Conservation (phyloP, 2,797 vertebrate genomes). For the Pangasius sanitwongsei region DNA sequence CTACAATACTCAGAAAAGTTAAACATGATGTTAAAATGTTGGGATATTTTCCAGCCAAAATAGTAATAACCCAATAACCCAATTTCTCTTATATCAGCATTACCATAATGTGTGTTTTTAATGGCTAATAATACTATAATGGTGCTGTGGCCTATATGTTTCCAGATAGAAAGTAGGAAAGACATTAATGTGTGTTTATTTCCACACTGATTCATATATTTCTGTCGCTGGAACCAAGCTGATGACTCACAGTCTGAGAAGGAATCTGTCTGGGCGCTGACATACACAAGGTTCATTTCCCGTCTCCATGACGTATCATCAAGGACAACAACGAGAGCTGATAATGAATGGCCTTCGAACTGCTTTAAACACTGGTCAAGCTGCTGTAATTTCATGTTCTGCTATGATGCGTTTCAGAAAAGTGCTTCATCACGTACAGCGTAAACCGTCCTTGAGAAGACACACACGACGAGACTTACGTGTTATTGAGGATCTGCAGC, state of each 20-base stretch:
- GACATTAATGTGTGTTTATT: neutral
- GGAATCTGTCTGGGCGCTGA: conserved; percentile 15
- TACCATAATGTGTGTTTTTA: neutral
- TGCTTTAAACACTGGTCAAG: neutral
- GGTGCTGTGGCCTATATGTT: neutral
- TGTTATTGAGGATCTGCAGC: conserved; percentile 98
- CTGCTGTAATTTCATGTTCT: neutral
- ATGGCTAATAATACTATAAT: neutral
- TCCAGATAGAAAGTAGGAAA: neutral
- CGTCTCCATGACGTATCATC: neutral
- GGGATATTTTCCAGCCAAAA: neutral
- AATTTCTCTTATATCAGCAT: too few relatives aligned
- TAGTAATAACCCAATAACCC: neutral
- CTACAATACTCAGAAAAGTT: neutral
- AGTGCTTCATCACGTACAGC: neutral
- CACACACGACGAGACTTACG: conserved; percentile 78
- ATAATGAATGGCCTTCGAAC: neutral
- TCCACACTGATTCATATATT: neutral
- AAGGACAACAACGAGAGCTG: neutral
- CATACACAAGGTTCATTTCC: neutral
- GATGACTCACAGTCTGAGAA: conserved; percentile 37
- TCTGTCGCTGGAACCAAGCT: neutral
- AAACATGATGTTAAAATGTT: neutral
- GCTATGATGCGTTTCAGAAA: neutral
- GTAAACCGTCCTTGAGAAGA: neutral